Base-by-base conservation (phyloP, 2,888 invertebrate genomes). In the Tinea semifulvella region DNA sequence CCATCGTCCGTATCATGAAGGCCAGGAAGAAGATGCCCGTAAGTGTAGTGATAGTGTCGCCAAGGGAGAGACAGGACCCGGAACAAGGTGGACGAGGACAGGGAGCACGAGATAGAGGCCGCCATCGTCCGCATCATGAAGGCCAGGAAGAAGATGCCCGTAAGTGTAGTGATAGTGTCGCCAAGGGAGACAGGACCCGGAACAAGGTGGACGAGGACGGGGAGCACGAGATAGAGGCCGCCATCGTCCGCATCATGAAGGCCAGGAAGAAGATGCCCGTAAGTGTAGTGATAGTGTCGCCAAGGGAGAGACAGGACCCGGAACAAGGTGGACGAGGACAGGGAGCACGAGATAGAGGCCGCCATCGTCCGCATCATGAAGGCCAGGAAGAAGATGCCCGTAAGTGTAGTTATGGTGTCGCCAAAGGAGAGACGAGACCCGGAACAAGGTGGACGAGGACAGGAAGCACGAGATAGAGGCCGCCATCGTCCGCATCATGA, bases 41-140 rank as follows among this genome's bases (percentile, higher is more conserved):
- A 71, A 64, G 83, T 31, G 14, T 31, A n/a, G n/a, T n/a, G n/a
- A n/a, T n/a, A n/a, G n/a, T n/a, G 95, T 95, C 38, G 95, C 95
- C 7, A 94, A 94, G 73, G 95, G 96, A 46, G 99, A 99, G 77
- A 95, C 96, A 27, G 99, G 80, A 99, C 98, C 0, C 88, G 98
- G 56, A 96, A 91, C 67, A 98, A 98, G 79, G 96, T 97, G 40
- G 98, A 99, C 67, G 98, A 99, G 73, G 98, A 99, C 77, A 88
- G 98, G 56, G 98, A 98, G 73, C 98, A 98, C 74, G 98, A 98
- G 84, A 98, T 99, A 56, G 99, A 99, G 82, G 98, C 98, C 42
- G 98, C 98, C 51, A 97, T 99, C 65, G 98, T 99, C 51, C 88
- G 97, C 65, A 98, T 99, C 66, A 99, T 99, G 99, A 99, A 99